Evolutionary conservation across 2,888 invertebrate species (phyloP).

Genomic region (Mesorhabditis spiculigera): DNA sequence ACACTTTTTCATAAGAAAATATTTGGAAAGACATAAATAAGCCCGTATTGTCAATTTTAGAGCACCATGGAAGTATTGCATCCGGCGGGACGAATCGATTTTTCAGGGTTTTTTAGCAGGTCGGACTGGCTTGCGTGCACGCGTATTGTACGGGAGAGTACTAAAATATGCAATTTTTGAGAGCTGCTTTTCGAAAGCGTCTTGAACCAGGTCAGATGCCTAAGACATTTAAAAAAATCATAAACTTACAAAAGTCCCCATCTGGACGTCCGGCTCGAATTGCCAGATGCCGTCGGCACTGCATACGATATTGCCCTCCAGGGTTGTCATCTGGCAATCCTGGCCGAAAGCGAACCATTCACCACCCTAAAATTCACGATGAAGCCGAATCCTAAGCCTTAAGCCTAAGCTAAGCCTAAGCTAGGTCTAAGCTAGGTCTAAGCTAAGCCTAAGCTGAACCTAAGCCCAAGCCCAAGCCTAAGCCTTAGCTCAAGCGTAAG

Average conservation of each 20-base stretch:
- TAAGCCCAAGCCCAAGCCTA: too few species aligned
- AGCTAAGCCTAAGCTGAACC: too few species aligned
- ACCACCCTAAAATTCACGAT: conserved; percentile 1
- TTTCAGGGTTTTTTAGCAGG: not conserved
- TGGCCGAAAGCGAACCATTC: conserved; percentile 2
- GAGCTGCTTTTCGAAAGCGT: not conserved
- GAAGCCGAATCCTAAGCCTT: too few species aligned
- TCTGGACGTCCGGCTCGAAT: not conserved
- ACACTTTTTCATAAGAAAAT: not conserved
- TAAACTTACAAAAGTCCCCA: not conserved
- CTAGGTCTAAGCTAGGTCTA: too few species aligned
- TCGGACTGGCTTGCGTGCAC: not conserved
- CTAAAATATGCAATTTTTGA: not conserved
- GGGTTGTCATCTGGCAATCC: not conserved
- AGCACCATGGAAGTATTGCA: too few species aligned
- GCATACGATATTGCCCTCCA: not conserved
- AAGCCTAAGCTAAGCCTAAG: too few species aligned
- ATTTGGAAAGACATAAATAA: not conserved
- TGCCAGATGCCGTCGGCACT: not conserved
- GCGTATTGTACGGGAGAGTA: conserved; percentile 3
- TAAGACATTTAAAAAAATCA: not conserved
- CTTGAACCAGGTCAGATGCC: not conserved
- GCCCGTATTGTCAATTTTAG: too few species aligned
- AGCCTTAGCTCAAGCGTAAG: too few species aligned
- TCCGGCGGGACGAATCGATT: too few species aligned